Evolutionary conservation across 2,888 invertebrate species (phyloP), one percentile per base, ranked within the genome.

Genomic region (Eupeodes latifasciatus): DNA sequence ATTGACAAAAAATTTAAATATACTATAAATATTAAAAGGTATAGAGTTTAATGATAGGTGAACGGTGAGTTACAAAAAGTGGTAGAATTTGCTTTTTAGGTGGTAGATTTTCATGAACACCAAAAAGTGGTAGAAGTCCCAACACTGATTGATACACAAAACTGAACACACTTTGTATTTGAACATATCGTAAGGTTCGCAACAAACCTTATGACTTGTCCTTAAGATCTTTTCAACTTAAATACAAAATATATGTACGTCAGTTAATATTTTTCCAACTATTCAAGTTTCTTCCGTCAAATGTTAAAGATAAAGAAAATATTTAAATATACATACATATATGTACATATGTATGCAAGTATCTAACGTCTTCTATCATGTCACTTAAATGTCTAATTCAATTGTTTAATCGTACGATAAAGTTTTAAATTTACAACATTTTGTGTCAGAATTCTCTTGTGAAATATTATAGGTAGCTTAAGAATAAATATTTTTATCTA

Each of bases 401-500:
- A 47, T 16, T 80, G 67, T 74, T 85, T 67, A 44, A 77, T 34
- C 40, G 5, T 5, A 27, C 61, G 83, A 83, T 86, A 80, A 80
- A 76, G 71, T 76, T 61, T 44, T 7, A 80, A 76, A 87, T 87
- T 83, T 83, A 83, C 66, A 57, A 53, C 82, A 40, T 55, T 19
- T 62, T 86, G 75, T 86, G 86, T 79, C 86, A 82, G 75, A 82
- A 75, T 75, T 75, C 51, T 64, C 82, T 82, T 79, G 61, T 81
- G 62, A 85, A 67, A 85, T 85, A 85, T 79, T 66, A 79, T 55
- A 51, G 51, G 79, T 44, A 64, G 82, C 82, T 82, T 82, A 86
- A 51, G 40, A 40, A 40, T 40, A 49, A 85, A 85, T 51, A 76
- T 71, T 80, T 75, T 69, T 78, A 86, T 86, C 85, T 75, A 74